A percentile compares a stretch with the other conserved stretches of the same genome.
Evolutionary conservation across 1,140 invertebrate genomes (phyloP).

Genomic region (Mizuhopecten yessoensis): DNA sequence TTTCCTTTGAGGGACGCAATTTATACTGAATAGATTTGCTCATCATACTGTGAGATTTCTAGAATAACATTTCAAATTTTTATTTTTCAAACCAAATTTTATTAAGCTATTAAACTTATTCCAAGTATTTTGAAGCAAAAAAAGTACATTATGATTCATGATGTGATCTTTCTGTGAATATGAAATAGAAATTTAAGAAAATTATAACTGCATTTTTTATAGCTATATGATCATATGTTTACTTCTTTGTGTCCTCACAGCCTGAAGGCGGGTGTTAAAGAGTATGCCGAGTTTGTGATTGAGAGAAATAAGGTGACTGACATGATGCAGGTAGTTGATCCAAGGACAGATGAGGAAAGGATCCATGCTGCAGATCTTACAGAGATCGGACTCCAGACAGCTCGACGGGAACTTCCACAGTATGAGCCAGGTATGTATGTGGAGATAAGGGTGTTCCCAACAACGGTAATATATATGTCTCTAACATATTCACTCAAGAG

Average conservation of each 20-base stretch:
- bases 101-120: too few relatives aligned
- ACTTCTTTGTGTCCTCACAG: constrained; percentile 62
- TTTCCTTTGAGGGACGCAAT: too few relatives aligned
- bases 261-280: constrained; percentile 71
- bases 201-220: background rate
- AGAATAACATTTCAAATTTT: too few relatives aligned
- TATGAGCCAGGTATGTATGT: constrained; percentile 67
- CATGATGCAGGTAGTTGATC: constrained; percentile 75
- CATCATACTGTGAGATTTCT: background rate
- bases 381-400: constrained; percentile 49
- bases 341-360: constrained; percentile 78
- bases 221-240: background rate
- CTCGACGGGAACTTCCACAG: constrained; percentile 1
- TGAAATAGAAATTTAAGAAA: background rate
- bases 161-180: too few relatives aligned
- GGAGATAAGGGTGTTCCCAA: background rate
- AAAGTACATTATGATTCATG: too few relatives aligned
- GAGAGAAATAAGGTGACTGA: constrained; percentile 68
- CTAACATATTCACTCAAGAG: too few relatives aligned
- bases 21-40: background rate
- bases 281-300: constrained; percentile 78
- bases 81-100: too few relatives aligned
- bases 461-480: too few relatives aligned
- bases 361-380: constrained; percentile 75
- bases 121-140: constrained; percentile 35